Conservation (phyloP, 2,797 vertebrate species). For the Gymnodraco acuticeps region DNA sequence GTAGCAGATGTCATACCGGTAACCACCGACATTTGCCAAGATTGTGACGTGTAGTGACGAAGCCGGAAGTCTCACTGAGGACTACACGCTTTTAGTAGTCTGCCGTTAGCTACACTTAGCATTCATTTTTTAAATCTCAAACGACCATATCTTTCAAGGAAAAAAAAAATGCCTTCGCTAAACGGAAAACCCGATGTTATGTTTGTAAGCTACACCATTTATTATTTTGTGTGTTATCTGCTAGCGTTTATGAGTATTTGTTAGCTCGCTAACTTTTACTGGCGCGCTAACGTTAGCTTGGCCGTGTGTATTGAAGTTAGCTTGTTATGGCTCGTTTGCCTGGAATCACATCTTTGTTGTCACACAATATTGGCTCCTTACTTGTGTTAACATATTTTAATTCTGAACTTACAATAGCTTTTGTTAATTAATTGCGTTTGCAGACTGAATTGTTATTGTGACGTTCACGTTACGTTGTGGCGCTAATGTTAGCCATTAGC, state of each 20-base stretch:
- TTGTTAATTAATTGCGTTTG: background rate
- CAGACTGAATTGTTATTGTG: no score
- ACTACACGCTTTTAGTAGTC: slow-evolving; percentile 36
- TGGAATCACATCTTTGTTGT: background rate
- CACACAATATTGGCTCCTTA: background rate
- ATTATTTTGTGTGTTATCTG: background rate
- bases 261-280: slow-evolving; percentile 5
- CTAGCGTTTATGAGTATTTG: background rate
- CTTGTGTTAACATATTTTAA: background rate
- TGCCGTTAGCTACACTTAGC: slow-evolving; percentile 45
- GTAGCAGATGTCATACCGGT: no score
- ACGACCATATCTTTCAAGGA: fast-evolving
- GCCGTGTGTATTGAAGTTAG: slow-evolving; percentile 12
- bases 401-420: fast-evolving
- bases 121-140: background rate
- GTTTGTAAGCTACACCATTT: slow-evolving; percentile 78
- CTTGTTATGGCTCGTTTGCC: background rate
- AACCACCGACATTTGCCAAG: no score
- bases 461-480: background rate
- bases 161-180: slow-evolving; percentile 67
- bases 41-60: background rate
- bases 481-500: slow-evolving; percentile 26
- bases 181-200: slow-evolving; percentile 79
- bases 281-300: slow-evolving; percentile 8
- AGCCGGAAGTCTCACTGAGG: slow-evolving; percentile 38